Percentiles rank a stretch among this genome's conserved stretches.
These are phyloP conservation scores for Hyposoter dolosus DNA, from an alignment of 2,888 invertebrate species.

Conservation along the genomic window DNA sequence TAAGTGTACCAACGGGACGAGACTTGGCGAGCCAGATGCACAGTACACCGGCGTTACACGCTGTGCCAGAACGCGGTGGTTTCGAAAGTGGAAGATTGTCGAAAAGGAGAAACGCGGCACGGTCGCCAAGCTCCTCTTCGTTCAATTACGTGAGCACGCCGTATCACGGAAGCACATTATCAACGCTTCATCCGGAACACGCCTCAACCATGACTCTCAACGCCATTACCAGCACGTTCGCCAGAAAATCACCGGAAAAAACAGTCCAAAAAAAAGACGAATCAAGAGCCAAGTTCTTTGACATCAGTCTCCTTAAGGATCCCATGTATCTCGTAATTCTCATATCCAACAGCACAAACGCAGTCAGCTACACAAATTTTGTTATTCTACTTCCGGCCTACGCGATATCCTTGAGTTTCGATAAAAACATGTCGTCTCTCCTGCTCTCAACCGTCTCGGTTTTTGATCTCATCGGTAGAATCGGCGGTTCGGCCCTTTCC, in stretches of 20 bases:
- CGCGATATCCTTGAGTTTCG: conserved; percentile 89
- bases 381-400: conserved; percentile 93
- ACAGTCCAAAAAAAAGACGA: conserved; percentile 80
- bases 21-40: conserved; percentile 86
- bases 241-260: conserved; percentile 80
- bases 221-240: conserved; percentile 87
- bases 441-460: conserved; percentile 92
- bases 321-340: conserved; percentile 93
- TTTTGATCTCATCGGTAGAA: conserved; percentile 92
- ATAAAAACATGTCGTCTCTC: conserved; percentile 90
- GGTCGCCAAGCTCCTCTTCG: conserved; percentile 91
- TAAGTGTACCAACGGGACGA: conserved; percentile 87
- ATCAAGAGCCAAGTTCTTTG: conserved; percentile 88
- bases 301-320: conserved; percentile 90
- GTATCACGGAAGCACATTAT: conserved; percentile 93
- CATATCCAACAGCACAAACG: conserved; percentile 94
- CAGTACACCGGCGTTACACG: conserved; percentile 88
- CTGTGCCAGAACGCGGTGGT: conserved; percentile 89
- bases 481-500: conserved; percentile 94
- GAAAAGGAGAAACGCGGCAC: conserved; percentile 70
- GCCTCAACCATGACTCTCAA: conserved; percentile 92
- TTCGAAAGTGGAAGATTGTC: conserved; percentile 79
- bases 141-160: conserved; percentile 94
- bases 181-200: conserved; percentile 90
- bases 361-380: conserved; percentile 95